Evolutionary conservation across 2,113 vertebrate species (phyloP).

Genomic region (Pseudopipra pipra): DNA sequence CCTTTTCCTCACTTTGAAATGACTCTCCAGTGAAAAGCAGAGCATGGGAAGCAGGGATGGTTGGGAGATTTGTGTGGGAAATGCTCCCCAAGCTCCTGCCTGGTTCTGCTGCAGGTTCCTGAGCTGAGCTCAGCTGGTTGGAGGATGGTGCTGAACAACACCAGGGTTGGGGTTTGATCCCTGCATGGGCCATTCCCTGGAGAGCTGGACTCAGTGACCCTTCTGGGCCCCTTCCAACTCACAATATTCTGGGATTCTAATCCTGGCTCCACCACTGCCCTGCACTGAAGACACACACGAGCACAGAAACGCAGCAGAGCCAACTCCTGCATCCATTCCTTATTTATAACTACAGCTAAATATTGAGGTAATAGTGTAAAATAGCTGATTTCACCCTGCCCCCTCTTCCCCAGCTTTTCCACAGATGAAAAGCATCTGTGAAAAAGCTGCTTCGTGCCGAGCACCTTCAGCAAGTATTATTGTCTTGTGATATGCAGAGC

Average conservation of each 20-base stretch:
- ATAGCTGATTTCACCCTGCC: neutral
- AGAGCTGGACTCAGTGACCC: no score
- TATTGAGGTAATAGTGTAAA: accelerated
- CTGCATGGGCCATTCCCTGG: no score
- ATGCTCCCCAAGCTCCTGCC: neutral
- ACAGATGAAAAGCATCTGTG: neutral
- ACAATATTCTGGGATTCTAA: no score
- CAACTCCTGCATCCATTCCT: neutral
- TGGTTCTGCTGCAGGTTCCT: neutral
- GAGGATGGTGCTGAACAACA: no score
- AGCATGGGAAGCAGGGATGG: accelerated
- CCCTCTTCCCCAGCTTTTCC: accelerated
- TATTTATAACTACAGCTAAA: neutral
- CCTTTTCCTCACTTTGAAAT: neutral
- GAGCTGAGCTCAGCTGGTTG: no score
- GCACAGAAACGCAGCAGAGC: accelerated
- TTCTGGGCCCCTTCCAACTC: no score
- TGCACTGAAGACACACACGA: accelerated
- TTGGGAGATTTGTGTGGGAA: neutral
- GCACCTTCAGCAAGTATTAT: neutral
- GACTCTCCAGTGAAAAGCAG: neutral
- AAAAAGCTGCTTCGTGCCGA: accelerated
- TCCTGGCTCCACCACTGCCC: neutral
- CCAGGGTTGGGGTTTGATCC: no score
- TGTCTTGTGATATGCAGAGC: neutral